phyloP scores from a whole-genome alignment of 2,888 invertebrate genomes.

The Crossocerus cetratus region DNA sequence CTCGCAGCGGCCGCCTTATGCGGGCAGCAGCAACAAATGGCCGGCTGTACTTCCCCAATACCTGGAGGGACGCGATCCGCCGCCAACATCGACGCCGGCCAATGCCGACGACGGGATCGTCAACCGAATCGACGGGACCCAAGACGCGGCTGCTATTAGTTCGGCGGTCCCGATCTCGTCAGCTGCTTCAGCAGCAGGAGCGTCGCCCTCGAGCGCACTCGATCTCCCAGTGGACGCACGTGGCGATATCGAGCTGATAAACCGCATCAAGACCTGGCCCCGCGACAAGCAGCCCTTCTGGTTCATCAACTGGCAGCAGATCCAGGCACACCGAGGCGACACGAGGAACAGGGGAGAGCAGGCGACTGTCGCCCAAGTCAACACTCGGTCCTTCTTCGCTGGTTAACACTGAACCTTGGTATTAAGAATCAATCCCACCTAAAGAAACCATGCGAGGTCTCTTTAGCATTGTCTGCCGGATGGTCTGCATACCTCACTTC shows the following conservation, averaged over 20 bases:
- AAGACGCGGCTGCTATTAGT: not conserved
- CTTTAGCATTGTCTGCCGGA: too few relatives aligned
- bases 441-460: too few relatives aligned
- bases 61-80: constrained; percentile 51
- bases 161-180: not conserved
- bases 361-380: constrained; percentile 4
- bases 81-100: constrained; percentile 45
- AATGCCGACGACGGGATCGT: constrained; percentile 62
- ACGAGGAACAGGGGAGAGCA: constrained; percentile 3
- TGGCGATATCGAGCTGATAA: constrained; percentile 81
- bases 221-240: constrained; percentile 83
- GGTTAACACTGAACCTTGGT: constrained; percentile 20
- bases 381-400: constrained; percentile 30
- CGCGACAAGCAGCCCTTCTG: constrained; percentile 85
- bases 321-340: constrained; percentile 79
- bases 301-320: constrained; percentile 84
- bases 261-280: constrained; percentile 83
- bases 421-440: too few relatives aligned
- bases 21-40: constrained; percentile 81
- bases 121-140: constrained; percentile 78
- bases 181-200: not conserved
- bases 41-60: constrained; percentile 77
- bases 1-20: constrained; percentile 83
- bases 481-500: too few relatives aligned
- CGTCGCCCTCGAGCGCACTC: constrained; percentile 35